Evolutionary conservation across 2,797 vertebrate genomes (phyloP).

Genomic region (Clarias fuscus): DNA sequence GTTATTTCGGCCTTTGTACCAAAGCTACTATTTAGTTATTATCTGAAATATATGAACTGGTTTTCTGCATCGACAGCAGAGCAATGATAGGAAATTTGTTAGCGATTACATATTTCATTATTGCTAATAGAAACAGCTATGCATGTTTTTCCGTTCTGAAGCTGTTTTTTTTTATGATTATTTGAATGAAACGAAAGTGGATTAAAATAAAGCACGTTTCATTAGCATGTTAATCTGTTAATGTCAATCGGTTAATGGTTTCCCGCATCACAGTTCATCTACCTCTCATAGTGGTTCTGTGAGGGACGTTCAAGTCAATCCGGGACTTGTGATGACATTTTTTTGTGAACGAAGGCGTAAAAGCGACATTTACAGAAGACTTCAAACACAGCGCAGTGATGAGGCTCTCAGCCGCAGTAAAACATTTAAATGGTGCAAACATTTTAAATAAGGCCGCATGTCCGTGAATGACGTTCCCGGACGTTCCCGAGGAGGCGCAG

Average conservation of each 20-base stretch:
- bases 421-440: no score
- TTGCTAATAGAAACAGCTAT: background rate
- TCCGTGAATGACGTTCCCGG: no score
- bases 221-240: background rate
- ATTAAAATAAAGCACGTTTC: background rate
- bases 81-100: background rate
- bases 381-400: no score
- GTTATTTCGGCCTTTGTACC: background rate
- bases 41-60: background rate
- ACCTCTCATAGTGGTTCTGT: background rate
- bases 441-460: no score
- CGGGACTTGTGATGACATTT: no score
- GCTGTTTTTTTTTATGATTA: background rate
- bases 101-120: no score
- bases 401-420: no score
- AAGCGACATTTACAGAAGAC: no score
- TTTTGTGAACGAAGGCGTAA: no score
- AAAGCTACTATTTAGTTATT: conserved; percentile 1
- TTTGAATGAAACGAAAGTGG: background rate
- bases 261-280: background rate
- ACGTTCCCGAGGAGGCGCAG: no score
- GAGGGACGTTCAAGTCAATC: no score
- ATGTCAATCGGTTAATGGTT: background rate
- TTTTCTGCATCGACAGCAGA: background rate
- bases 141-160: background rate